Percentiles rank a stretch among this genome's conserved stretches.
Evolutionary conservation across 2,113 vertebrate genomes (phyloP).

Genomic region (Tretioscincus oriximinensis): DNA sequence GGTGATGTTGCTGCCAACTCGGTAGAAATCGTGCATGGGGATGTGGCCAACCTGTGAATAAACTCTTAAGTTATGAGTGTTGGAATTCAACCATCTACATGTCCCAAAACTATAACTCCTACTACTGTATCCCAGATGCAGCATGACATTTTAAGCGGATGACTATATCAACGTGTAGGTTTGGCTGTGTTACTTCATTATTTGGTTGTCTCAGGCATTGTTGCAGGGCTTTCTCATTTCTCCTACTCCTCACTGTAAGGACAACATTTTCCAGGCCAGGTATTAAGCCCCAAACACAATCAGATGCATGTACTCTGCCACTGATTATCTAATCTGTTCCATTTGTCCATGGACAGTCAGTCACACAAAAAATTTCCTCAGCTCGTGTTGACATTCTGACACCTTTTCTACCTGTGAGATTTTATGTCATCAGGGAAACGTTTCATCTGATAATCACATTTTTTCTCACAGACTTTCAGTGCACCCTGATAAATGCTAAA

Average conservation of each 20-base stretch:
- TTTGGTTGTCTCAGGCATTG: neutral
- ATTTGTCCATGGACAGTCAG: neutral
- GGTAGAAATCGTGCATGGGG: too few relatives aligned
- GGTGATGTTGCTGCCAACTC: too few relatives aligned
- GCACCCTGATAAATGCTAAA: constrained; percentile 26
- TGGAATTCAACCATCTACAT: neutral
- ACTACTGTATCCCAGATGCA: neutral
- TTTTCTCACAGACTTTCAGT: neutral
- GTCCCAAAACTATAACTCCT: neutral
- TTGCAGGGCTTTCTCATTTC: neutral
- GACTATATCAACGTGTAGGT: neutral
- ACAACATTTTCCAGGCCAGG: neutral
- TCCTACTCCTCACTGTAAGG: neutral
- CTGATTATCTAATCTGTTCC: neutral
- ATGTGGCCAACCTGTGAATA: too few relatives aligned
- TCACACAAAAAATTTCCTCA: neutral
- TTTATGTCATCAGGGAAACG: constrained; percentile 16
- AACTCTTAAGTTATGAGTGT: too few relatives aligned
- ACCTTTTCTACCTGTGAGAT: constrained; percentile 11
- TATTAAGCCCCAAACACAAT: neutral
- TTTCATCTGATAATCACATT: constrained; percentile 26
- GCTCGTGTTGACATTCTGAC: constrained; percentile 4
- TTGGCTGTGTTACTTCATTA: too few relatives aligned
- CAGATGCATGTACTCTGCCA: neutral
- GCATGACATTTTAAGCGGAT: neutral